These are phyloP conservation scores for Uria lomvia DNA, from an alignment of 2,113 vertebrate genomes.

Conservation along the genomic window DNA sequence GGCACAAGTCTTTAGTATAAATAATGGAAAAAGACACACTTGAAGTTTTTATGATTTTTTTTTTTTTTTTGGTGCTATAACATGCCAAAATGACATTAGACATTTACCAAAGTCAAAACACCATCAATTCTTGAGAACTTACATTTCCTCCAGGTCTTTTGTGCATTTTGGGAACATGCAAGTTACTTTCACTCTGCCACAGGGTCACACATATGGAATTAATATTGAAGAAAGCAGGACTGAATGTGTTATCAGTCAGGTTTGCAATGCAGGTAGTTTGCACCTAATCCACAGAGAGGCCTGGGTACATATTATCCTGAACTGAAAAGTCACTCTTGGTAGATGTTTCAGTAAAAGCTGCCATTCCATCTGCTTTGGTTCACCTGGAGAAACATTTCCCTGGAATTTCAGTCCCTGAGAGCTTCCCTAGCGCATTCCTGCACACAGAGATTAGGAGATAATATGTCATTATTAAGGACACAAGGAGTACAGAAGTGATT, in stretches of 20 bases:
- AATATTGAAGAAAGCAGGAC: not conserved
- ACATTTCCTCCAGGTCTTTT: not conserved
- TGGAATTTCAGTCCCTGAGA: not conserved
- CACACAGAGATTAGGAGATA: not conserved
- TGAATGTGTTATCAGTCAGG: not conserved
- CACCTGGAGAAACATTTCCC: not conserved
- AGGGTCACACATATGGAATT: not conserved
- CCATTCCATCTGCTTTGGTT: not conserved
- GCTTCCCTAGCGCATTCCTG: not conserved
- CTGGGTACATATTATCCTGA: not conserved
- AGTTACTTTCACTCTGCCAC: not conserved
- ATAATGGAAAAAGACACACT: not conserved
- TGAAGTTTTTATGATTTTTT: not conserved
- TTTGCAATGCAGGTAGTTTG: not conserved
- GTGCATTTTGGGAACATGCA: not conserved
- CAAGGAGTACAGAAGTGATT: not conserved
- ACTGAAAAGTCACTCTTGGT: accelerated
- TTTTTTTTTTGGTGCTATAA: not conserved
- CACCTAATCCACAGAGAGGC: not conserved
- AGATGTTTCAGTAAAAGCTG: not conserved
- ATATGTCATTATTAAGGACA: not conserved
- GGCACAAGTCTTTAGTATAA: not conserved
- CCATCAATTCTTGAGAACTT: not conserved
- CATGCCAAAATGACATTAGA: not conserved
- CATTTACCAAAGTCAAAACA: not conserved